phyloP scores from a whole-genome alignment of 1,140 invertebrate species.

The Polyergus mexicanus region DNA sequence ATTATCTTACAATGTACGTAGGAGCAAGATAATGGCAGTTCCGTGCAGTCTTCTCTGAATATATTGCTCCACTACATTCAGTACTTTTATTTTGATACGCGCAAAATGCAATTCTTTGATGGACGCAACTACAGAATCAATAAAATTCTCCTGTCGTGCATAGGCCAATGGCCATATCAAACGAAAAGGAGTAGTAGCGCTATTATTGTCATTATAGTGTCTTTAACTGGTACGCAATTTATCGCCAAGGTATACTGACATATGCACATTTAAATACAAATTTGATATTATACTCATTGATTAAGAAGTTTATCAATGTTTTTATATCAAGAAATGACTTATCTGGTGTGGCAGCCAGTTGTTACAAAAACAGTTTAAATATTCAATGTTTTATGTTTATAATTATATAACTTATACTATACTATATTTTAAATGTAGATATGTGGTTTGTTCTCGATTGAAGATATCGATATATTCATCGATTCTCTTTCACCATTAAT shows the following conservation, averaged over 20 bases:
- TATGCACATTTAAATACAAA: neutral
- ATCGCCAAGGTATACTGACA: conserved; percentile 47
- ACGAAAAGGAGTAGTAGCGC: conserved; percentile 35
- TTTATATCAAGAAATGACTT: neutral
- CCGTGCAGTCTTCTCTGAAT: neutral
- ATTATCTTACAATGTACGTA: neutral
- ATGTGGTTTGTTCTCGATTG: conserved; percentile 45
- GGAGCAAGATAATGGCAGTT: conserved; percentile 9
- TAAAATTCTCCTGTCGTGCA: conserved; percentile 49
- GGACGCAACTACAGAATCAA: conserved; percentile 51
- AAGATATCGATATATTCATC: conserved; percentile 32
- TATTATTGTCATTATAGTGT: conserved; percentile 50
- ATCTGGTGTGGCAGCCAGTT: neutral
- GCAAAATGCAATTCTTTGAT: conserved; percentile 52
- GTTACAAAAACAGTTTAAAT: neutral
- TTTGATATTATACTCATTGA: neutral
- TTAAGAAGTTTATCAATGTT: neutral
- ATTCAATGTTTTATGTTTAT: neutral
- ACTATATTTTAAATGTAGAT: conserved; percentile 2
- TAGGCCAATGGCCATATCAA: conserved; percentile 64
- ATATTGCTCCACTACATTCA: neutral
- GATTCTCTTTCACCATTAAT: conserved; percentile 49
- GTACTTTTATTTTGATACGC: neutral
- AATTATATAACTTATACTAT: neutral
- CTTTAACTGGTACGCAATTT: conserved; percentile 48